Evolutionary conservation across 2,888 invertebrate species (phyloP).

Genomic region (Drosophila borealis): DNA sequence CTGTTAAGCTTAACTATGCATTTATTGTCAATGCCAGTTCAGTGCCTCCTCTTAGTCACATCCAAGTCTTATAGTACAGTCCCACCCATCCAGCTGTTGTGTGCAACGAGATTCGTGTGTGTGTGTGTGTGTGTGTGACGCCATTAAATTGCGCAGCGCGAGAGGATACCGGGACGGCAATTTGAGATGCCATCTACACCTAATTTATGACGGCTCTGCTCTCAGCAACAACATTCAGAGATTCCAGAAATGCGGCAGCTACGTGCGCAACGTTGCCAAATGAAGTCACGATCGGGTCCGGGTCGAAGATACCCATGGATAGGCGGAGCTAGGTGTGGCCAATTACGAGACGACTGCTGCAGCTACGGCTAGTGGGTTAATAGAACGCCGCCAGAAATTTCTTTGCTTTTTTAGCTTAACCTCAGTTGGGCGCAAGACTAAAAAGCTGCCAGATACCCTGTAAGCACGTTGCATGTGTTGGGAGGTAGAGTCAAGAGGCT

Average conservation of each 20-base stretch:
- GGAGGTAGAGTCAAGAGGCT: no score
- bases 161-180: constrained; percentile 56
- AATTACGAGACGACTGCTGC: constrained; percentile 30
- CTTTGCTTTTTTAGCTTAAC: background rate
- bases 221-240: constrained; percentile 36
- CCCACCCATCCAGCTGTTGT: constrained; percentile 24
- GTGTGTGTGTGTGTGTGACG: constrained; percentile 24
- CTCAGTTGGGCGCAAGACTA: constrained; percentile 15
- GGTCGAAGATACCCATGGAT: constrained; percentile 44
- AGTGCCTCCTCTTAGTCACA: constrained; percentile 3
- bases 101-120: constrained; percentile 10
- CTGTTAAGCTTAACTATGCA: background rate
- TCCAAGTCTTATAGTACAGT: constrained; percentile 17
- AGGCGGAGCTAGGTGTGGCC: constrained; percentile 57
- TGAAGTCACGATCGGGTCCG: constrained; percentile 68
- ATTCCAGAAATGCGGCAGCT: constrained; percentile 67
- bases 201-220: constrained; percentile 69
- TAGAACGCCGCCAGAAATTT: constrained; percentile 56
- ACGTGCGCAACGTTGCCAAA: constrained; percentile 64
- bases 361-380: constrained; percentile 66
- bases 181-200: constrained; percentile 77
- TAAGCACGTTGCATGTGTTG: background rate
- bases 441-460: background rate
- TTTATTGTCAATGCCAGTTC: constrained; percentile 14
- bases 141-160: constrained; percentile 44